Evolutionary conservation across 2,888 invertebrate genomes (phyloP), one percentile per base, ranked within the genome.

Genomic region (Drosophila buzzatii): DNA sequence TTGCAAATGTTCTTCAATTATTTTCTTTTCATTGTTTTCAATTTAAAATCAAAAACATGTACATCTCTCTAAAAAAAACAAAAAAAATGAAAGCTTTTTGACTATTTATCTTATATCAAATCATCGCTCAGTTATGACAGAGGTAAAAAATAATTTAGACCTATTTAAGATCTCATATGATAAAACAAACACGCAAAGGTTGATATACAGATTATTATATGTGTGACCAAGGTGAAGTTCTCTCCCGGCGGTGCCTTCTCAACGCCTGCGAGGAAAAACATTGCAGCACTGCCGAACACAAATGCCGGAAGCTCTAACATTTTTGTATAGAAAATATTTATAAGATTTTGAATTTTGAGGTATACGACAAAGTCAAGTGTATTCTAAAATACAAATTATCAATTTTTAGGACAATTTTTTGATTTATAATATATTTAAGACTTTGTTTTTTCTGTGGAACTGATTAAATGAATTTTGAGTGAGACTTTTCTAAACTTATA

Each of bases 271-370:
- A 70, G 3, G 27, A 85, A 84, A 53, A 16, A 80, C 0, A 51
- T 0, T 3, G 67, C 9, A 1, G 59, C 23, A n/a, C 73, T 63
- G 0, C 68, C 31, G 2, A 88, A 27, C 12, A 76, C 49, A 2
- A 88, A n/a, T 0, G 56, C 18, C 4, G 53, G 18, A 12, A 73
- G 3, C 49, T 68, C 49, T 5, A 83, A 18, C 86, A 82, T 86
- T 56, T n/a, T 45, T 57, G 3, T 31, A 31, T 4, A 33, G 14
- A 8, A 31, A 33, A 23, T 1, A 7, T 56, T 44, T 33, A 1
- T 16, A 7, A 27, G 3, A 14, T 4, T 31, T 31, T 1, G 8
- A 53, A n/a, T 53, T 53, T 37, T 23, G 53, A 53, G 18, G 1
- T 18, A 18, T 7, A 33, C 12, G 10, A 18, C 49, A 1, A 49